Evolutionary conservation across 2,888 invertebrate genomes (phyloP).

Genomic region (Heteropelma amictum): DNA sequence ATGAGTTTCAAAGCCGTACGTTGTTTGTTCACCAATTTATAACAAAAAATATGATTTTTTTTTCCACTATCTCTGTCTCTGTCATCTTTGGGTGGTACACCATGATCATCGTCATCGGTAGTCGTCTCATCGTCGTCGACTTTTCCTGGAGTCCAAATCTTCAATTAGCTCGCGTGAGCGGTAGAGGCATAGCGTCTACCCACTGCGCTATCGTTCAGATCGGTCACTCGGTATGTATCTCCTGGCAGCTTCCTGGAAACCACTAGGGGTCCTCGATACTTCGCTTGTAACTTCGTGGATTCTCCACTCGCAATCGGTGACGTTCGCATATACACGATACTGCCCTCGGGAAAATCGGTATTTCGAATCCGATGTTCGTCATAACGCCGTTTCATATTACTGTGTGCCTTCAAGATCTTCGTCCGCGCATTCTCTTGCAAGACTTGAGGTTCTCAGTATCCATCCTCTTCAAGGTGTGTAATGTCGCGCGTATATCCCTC

Average conservation of each 20-base stretch:
- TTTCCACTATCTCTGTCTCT: too few relatives aligned
- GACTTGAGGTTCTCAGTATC: neutral
- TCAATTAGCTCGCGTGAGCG: slow-evolving; percentile 37
- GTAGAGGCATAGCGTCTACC: slow-evolving; percentile 17
- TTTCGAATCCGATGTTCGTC: neutral
- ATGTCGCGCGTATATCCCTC: neutral
- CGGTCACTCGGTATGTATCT: neutral
- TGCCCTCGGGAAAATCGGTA: neutral
- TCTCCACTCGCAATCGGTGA: slow-evolving; percentile 11
- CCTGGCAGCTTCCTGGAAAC: neutral
- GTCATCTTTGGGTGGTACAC: too few relatives aligned
- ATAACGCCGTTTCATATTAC: neutral
- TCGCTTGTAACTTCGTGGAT: too few relatives aligned
- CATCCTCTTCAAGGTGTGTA: neutral
- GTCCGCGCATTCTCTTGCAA: slow-evolving; percentile 8
- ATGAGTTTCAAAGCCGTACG: too few relatives aligned
- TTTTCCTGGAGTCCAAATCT: slow-evolving; percentile 31
- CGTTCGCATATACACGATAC: slow-evolving; percentile 23
- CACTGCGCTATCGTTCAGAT: neutral
- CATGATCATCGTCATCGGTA: too few relatives aligned
- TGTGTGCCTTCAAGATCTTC: neutral
- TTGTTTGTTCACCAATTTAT: too few relatives aligned
- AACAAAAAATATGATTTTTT: too few relatives aligned
- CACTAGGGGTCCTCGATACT: neutral
- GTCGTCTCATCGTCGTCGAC: too few relatives aligned